Percentiles rank a stretch among this genome's conserved stretches.
Conservation (phyloP, 2,888 invertebrate species). For the Catocala fraxini region DNA sequence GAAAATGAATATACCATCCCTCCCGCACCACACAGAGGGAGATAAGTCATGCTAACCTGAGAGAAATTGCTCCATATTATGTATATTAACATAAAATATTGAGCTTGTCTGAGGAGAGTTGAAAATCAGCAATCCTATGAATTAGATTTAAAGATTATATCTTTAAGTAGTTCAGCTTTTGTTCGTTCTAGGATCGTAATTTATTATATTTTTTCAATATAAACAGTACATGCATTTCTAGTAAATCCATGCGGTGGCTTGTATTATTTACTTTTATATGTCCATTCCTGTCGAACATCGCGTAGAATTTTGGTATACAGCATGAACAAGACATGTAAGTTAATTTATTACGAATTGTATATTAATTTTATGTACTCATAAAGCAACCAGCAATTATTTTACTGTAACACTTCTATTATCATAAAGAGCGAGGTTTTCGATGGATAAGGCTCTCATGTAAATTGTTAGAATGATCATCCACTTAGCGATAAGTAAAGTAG, state of each 20-base stretch:
- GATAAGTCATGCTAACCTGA: slow-evolving; percentile 12
- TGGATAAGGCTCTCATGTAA: slow-evolving; percentile 72
- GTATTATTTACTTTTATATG: slow-evolving; percentile 15
- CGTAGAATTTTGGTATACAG: slow-evolving; percentile 56
- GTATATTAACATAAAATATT: slow-evolving; percentile 20
- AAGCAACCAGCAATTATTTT: slow-evolving; percentile 39
- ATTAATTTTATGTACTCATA: slow-evolving; percentile 38
- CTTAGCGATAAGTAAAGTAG: slow-evolving; percentile 52
- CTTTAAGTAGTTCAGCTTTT: slow-evolving; percentile 23
- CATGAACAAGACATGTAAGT: slow-evolving; percentile 51
- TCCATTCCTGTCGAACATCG: slow-evolving; percentile 50
- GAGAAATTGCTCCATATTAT: slow-evolving; percentile 21
- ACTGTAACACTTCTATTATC: slow-evolving; percentile 39
- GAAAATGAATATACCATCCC: slow-evolving; percentile 1
- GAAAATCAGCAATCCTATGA: slow-evolving; percentile 21
- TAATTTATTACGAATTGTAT: slow-evolving; percentile 32
- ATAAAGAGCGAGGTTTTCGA: slow-evolving; percentile 57
- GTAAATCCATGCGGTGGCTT: slow-evolving; percentile 16
- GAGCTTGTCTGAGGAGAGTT: slow-evolving; percentile 27
- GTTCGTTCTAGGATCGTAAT: slow-evolving; percentile 28
- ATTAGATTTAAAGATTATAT: slow-evolving; percentile 25
- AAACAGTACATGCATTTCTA: slow-evolving; percentile 23
- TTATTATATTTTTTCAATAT: slow-evolving; percentile 21
- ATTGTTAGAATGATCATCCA: slow-evolving; percentile 69
- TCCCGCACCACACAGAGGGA: slow-evolving; percentile 7